Evolutionary conservation across 2,888 invertebrate genomes (phyloP).

Genomic region (Calameuta filiformis): DNA sequence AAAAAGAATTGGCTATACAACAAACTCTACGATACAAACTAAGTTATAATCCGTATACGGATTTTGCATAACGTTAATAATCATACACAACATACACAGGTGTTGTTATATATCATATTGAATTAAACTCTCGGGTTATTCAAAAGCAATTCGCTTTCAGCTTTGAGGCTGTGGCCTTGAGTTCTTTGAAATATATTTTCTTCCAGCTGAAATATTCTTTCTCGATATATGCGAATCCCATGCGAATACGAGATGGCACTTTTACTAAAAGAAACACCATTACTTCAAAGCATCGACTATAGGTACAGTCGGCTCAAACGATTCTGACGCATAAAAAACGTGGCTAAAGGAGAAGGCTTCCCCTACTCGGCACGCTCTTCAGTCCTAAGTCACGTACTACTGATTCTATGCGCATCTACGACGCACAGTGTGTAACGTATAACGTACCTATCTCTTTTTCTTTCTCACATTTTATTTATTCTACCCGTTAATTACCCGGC

Average conservation of each 20-base stretch:
- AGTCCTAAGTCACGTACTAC: too few relatives aligned
- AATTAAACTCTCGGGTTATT: neutral
- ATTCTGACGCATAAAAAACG: too few relatives aligned
- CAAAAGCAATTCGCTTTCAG: neutral
- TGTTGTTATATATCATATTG: neutral
- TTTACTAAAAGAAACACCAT: neutral
- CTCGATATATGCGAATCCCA: neutral
- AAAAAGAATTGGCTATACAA: neutral
- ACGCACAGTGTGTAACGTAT: too few relatives aligned
- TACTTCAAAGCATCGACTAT: neutral
- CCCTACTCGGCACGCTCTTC: too few relatives aligned
- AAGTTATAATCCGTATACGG: neutral
- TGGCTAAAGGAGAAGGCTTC: too few relatives aligned
- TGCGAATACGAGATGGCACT: neutral
- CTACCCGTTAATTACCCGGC: neutral
- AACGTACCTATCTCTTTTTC: neutral
- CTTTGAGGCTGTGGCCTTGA: neutral
- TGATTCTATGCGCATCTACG: too few relatives aligned
- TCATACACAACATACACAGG: neutral
- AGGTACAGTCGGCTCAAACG: too few relatives aligned
- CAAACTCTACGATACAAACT: neutral
- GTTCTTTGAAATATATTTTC: neutral
- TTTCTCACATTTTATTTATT: neutral
- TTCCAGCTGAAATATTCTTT: neutral
- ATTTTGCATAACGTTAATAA: neutral